Evolutionary conservation across 2,113 vertebrate genomes (phyloP).

Genomic region (Panthera tigris): DNA sequence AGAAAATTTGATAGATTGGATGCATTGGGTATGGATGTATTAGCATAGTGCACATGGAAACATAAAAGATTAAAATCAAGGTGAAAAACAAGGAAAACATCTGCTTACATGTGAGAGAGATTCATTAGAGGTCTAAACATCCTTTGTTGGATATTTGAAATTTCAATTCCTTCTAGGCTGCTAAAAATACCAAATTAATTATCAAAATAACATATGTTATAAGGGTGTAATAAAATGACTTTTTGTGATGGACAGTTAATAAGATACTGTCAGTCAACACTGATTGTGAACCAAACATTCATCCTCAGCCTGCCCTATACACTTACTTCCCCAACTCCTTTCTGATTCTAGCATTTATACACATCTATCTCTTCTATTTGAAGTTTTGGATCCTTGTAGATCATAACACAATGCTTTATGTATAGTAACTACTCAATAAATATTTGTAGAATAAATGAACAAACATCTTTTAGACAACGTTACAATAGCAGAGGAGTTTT

Average conservation of each 20-base stretch:
- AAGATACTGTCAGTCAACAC: background rate
- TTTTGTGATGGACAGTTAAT: background rate
- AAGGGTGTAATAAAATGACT: background rate
- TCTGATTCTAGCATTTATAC: background rate
- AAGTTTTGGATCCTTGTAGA: background rate
- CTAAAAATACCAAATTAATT: constrained; percentile 85
- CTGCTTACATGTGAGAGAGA: constrained; percentile 96
- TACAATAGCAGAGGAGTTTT: background rate
- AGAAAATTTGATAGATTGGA: background rate
- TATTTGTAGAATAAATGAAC: background rate
- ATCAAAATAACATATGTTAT: constrained; percentile 35
- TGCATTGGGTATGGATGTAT: background rate
- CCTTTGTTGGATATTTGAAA: constrained; percentile 93
- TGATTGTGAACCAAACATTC: background rate
- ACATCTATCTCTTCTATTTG: background rate
- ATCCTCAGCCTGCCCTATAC: background rate
- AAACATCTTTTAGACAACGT: background rate
- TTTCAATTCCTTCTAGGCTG: constrained; percentile 96
- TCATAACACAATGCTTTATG: background rate
- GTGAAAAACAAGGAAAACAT: constrained; percentile 8
- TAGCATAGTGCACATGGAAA: background rate
- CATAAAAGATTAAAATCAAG: constrained; percentile 19
- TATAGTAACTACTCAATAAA: background rate
- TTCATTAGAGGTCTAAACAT: constrained; percentile 95
- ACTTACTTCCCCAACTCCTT: background rate